Base-by-base conservation (phyloP, 2,797 vertebrate species). In the Schizopygopsis malacanthus region DNA sequence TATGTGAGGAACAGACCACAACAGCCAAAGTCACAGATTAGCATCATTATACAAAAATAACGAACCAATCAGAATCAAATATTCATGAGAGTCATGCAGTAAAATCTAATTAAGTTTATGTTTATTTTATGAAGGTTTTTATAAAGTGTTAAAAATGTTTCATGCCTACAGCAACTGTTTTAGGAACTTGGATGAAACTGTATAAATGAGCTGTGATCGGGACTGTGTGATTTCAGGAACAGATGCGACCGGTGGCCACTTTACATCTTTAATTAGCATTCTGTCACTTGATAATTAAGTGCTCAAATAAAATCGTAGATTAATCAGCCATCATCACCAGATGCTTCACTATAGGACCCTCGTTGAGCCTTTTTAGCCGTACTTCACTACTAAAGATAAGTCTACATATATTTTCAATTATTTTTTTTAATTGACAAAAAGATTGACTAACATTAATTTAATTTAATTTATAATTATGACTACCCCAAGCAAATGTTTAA, bases 231-330 rank as follows among this genome's bases (percentile, higher is more conserved):
- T 50, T 45, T 83, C 43, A 25, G 45, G 54, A 87, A 79, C 84
- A 87, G 86, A 86, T 87, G 77, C 47, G 50, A 67, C 71, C 15
- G 10, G 72, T 79, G 81, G 13, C 88, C 84, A 82, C 39, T 85
- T 89, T 82, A 79, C 13, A 61, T 50, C 63, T 43, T 41, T 84
- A 73, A 89, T 87, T 88, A 84, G 65, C 59, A 79, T 84, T 54
- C 52, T 81, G 70, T 79, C 78, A 84, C 72, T 81, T 85, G 25
- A 81, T 86, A 79, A 84, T 79, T 72, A 89, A 87, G 77, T 39
- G 45, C 11, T 25, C 6, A 79, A 80, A 83, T 37, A 47, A 59
- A 33, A 65, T 67, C 71, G 25, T n/a, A 28, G 50, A 84, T 86
- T 88, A 81, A 78, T 77, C 28, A 25, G 63, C 81, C 65, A 20